phyloP scores from a whole-genome alignment of 2,888 invertebrate genomes.

The Drosophila pseudotalamancana region DNA sequence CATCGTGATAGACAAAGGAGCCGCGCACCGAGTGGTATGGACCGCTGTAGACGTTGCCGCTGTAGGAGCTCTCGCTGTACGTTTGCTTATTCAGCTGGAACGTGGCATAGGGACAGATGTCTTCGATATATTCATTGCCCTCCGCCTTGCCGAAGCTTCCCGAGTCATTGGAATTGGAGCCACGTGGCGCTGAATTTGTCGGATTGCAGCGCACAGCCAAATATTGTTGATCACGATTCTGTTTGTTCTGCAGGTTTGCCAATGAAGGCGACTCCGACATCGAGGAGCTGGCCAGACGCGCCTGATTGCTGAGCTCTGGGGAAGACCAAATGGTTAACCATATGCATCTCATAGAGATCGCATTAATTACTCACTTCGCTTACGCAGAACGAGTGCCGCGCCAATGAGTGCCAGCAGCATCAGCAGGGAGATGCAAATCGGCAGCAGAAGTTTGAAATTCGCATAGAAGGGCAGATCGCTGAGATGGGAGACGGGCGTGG shows the following conservation, averaged over 20 bases:
- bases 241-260: slow-evolving; percentile 92
- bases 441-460: slow-evolving; percentile 87
- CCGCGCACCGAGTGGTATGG: slow-evolving; percentile 94
- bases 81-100: slow-evolving; percentile 94
- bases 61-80: slow-evolving; percentile 95
- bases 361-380: slow-evolving; percentile 87
- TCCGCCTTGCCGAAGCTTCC: slow-evolving; percentile 86
- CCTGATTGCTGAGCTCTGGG: slow-evolving; percentile 85
- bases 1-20: slow-evolving; percentile 95
- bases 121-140: slow-evolving; percentile 92
- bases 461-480: slow-evolving; percentile 88
- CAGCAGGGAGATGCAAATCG: slow-evolving; percentile 88
- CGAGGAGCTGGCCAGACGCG: slow-evolving; percentile 84
- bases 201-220: slow-evolving; percentile 89
- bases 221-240: slow-evolving; percentile 91
- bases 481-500: slow-evolving; percentile 88
- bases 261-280: slow-evolving; percentile 91
- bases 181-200: slow-evolving; percentile 82
- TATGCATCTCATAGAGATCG: background rate
- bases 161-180: slow-evolving; percentile 85
- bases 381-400: slow-evolving; percentile 89
- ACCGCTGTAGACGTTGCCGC: slow-evolving; percentile 94
- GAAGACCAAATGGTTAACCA: background rate
- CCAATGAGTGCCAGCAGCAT: slow-evolving; percentile 88
- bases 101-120: slow-evolving; percentile 96